Percentiles rank a stretch among this genome's conserved stretches.
These are phyloP conservation scores for Notolabrus celidotus DNA, from an alignment of 2,797 vertebrate genomes.

Conservation along the genomic window DNA sequence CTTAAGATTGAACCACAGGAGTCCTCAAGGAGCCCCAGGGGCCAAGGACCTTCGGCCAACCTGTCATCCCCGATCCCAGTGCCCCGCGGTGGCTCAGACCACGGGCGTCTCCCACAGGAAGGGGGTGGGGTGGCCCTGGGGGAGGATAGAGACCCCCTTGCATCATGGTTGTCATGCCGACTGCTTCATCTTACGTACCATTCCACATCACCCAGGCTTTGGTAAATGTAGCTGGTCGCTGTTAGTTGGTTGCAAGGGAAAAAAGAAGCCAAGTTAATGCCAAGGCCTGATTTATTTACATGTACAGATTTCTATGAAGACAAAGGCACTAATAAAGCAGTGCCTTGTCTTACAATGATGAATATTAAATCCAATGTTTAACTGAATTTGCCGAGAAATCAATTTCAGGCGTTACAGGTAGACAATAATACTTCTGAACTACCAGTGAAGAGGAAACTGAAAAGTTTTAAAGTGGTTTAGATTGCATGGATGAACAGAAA, in stretches of 20 bases:
- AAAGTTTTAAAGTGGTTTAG: conserved; percentile 87
- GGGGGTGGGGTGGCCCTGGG: conserved; percentile 83
- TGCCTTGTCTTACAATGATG: conserved; percentile 63
- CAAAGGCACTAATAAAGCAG: conserved; percentile 63
- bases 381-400: conserved; percentile 33
- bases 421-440: conserved; percentile 79
- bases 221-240: conserved; percentile 99
- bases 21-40: conserved; percentile 96
- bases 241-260: conserved; percentile 98
- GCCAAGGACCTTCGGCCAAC: conserved; percentile 99
- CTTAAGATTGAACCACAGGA: conserved; percentile 98
- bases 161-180: conserved; percentile 99
- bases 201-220: conserved; percentile 99
- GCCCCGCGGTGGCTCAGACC: conserved; percentile 97
- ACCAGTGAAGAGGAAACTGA: conserved; percentile 86
- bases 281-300: conserved; percentile 71
- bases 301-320: conserved; percentile 76
- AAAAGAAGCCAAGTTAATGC: conserved; percentile 99
- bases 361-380: conserved; percentile 34
- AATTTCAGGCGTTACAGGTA: conserved; percentile 65
- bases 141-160: conserved; percentile 95
- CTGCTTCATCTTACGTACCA: conserved; percentile 99
- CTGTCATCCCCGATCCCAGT: conserved; percentile 99
- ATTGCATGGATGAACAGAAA: conserved; percentile 84
- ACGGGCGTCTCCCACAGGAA: conserved; percentile 99